Percentiles rank a stretch among this genome's conserved stretches.
Evolutionary conservation across 2,888 invertebrate species (phyloP).

Genomic region (Actias luna): DNA sequence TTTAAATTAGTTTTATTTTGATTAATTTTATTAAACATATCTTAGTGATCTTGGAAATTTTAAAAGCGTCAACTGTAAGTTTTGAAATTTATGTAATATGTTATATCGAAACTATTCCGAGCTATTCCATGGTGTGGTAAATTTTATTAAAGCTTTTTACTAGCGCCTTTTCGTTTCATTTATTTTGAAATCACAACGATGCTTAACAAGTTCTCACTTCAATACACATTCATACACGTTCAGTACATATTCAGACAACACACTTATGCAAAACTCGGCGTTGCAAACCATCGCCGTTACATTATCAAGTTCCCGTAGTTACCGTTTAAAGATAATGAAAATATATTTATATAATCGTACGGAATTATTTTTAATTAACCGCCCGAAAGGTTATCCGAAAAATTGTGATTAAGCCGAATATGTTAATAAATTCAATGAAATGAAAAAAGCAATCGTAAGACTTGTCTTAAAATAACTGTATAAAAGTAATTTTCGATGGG

Average conservation of each 20-base stretch:
- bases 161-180: too few species aligned
- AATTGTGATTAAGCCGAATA: neutral
- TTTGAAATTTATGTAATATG: too few species aligned
- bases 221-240: too few species aligned
- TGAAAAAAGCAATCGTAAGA: neutral
- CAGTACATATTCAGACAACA: neutral
- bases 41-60: too few species aligned
- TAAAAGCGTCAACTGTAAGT: too few species aligned
- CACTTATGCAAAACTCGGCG: neutral
- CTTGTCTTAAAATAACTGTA: neutral
- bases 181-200: too few species aligned
- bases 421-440: slow-evolving; percentile 7
- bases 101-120: too few species aligned
- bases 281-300: neutral
- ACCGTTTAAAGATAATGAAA: slow-evolving; percentile 3
- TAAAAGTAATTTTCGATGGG: neutral
- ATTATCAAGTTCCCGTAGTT: neutral
- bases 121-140: too few species aligned
- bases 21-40: too few species aligned
- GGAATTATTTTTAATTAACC: slow-evolving; percentile 5
- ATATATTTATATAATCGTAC: neutral
- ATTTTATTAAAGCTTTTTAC: too few species aligned
- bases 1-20: too few species aligned
- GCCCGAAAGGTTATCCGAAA: slow-evolving; percentile 13
- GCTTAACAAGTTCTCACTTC: too few species aligned